Conservation (phyloP, 2,113 vertebrate species). For the Apistogramma diplotaenia region DNA sequence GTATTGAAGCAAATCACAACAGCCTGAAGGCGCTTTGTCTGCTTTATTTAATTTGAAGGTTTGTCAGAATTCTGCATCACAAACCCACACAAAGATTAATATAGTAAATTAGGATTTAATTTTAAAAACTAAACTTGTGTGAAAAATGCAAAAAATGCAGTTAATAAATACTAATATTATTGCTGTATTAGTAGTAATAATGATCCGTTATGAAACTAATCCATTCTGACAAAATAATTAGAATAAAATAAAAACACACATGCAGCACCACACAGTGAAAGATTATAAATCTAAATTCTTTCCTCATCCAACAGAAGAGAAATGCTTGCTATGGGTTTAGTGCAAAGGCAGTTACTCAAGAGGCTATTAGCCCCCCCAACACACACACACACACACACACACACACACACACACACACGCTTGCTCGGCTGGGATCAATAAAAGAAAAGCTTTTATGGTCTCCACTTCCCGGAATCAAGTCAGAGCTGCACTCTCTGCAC, state of each 20-base stretch:
- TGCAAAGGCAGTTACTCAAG: constrained; percentile 1
- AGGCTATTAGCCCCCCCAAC: constrained; percentile 15
- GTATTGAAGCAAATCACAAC: too few species aligned
- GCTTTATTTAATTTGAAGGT: too few species aligned
- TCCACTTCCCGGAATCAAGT: constrained; percentile 53
- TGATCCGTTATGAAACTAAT: too few species aligned
- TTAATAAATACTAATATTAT: too few species aligned
- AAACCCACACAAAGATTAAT: not conserved
- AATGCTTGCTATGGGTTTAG: not conserved
- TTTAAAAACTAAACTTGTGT: too few species aligned
- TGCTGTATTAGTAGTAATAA: too few species aligned
- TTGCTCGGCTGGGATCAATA: constrained; percentile 54
- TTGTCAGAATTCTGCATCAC: not conserved
- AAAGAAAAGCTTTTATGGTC: constrained; percentile 60
- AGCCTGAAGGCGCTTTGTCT: too few species aligned
- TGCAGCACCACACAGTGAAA: not conserved
- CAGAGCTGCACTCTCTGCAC: constrained; percentile 12
- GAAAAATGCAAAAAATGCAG: too few species aligned
- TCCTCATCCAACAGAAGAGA: not conserved
- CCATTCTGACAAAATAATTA: too few species aligned
- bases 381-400: not conserved
- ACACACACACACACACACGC: not conserved
- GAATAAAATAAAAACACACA: too few species aligned
- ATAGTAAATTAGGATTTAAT: too few species aligned
- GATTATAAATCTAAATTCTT: not conserved